Percentiles rank a stretch among this genome's conserved stretches.
These are phyloP conservation scores for Agrilus mali DNA, from an alignment of 2,888 invertebrate species.

Conservation along the genomic window DNA sequence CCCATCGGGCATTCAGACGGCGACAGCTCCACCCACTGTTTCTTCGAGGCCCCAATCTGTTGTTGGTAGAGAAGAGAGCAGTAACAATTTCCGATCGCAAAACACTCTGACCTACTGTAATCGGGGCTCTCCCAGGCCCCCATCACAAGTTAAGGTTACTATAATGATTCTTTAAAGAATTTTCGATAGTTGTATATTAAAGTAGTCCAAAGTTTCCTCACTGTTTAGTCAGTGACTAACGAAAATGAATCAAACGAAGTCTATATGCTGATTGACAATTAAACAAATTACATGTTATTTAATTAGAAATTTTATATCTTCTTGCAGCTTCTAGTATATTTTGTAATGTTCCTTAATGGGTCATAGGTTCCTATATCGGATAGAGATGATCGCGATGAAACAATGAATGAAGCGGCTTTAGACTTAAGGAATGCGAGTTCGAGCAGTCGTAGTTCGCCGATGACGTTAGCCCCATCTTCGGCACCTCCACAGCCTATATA, in stretches of 20 bases:
- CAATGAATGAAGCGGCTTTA: slow-evolving; percentile 33
- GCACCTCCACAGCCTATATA: slow-evolving; percentile 18
- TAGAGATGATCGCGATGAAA: slow-evolving; percentile 21
- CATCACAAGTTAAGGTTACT: slow-evolving; percentile 20
- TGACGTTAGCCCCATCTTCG: slow-evolving; percentile 16
- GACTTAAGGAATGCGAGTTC: slow-evolving; percentile 43
- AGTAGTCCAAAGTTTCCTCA: background rate
- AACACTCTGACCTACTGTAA: no score
- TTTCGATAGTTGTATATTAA: no score
- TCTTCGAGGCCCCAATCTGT: slow-evolving; percentile 20
- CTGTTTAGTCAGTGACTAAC: background rate
- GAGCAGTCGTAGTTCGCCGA: slow-evolving; percentile 35
- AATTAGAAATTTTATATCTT: no score
- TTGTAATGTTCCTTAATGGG: no score
- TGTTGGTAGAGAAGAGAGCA: slow-evolving; percentile 19
- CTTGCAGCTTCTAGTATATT: no score
- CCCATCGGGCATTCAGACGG: no score
- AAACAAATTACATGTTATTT: no score
- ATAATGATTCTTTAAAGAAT: background rate
- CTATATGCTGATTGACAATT: slow-evolving; percentile 1
- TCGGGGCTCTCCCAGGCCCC: slow-evolving; percentile 3
- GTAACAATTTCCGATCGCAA: no score
- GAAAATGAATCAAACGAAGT: background rate
- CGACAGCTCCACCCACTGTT: slow-evolving; percentile 4
- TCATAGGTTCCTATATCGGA: slow-evolving; percentile 24